phyloP scores from a whole-genome alignment of 2,888 invertebrate species.

The Cremastinae sp. region DNA sequence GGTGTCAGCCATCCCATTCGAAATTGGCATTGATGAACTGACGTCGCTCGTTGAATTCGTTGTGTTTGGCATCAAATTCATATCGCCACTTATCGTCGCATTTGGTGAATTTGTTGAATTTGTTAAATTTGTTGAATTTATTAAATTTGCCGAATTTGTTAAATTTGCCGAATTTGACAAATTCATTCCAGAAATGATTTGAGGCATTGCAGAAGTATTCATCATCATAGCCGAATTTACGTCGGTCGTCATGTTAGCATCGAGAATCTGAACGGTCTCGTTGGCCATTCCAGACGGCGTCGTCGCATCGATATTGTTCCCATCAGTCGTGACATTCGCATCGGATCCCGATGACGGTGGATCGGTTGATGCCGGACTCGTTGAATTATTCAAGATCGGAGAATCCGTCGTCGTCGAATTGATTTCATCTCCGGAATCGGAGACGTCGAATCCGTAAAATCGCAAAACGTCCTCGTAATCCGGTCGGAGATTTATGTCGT shows the following conservation, averaged over 20 bases:
- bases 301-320: conserved; percentile 11
- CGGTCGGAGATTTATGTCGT: conserved; percentile 88
- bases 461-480: conserved; percentile 87
- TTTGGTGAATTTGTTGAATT: conserved; percentile 58
- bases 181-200: conserved; percentile 45
- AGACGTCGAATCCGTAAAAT: conserved; percentile 91
- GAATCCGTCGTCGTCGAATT: conserved; percentile 31
- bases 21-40: too few species aligned
- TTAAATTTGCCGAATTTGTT: too few species aligned
- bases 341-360: conserved; percentile 28
- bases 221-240: conserved; percentile 44
- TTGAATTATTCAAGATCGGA: conserved; percentile 53
- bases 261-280: conserved; percentile 42
- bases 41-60: conserved; percentile 28
- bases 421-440: conserved; percentile 65
- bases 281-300: background rate
- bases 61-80: too few species aligned
- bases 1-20: conserved; percentile 32
- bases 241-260: conserved; percentile 32
- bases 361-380: conserved; percentile 71
- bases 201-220: conserved; percentile 8
- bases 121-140: conserved; percentile 48
- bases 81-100: too few species aligned
- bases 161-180: conserved; percentile 50
- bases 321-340: conserved; percentile 44